Base-by-base conservation (phyloP, 2,888 invertebrate species). In the Theretra japonica region DNA sequence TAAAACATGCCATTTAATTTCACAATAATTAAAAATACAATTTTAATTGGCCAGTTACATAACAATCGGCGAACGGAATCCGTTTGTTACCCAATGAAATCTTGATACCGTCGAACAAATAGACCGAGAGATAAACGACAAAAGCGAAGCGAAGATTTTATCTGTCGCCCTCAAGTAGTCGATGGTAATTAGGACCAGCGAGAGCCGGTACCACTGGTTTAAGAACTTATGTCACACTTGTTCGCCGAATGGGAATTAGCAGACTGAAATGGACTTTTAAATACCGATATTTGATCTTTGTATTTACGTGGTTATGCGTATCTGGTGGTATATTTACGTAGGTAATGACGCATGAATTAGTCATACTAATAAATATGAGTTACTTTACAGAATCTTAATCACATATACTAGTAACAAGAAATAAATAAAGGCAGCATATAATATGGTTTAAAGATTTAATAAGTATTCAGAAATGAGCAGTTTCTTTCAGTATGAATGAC, bases 41-140 rank as follows among this genome's bases (percentile, higher is more conserved):
- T 68, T 58, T 72, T 77, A 78, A 78, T 77, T 78, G 74, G 74
- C 70, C 30, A 81, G 80, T 85, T 82, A 83, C 82, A 83, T 84
- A 82, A 83, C 80, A 82, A 82, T 81, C 79, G 11, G 48, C 48
- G 81, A 85, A 85, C 82, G 82, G 82, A 83, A 85, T 85, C 82
- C 80, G 75, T 83, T 86, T 79, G 79, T 83, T 87, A 85, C 83
- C 84, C 85, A 90, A 90, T 82, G 75, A 77, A 80, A 91, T 91
- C 89, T 85, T 82, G 90, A 90, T 90, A 87, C 75, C 73, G 69
- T 79, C 77, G 85, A 89, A 87, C 89, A 90, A 90, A 90, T 88
- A 90, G 87, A 87, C 84, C 83, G 83, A 84, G 77, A 84, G 82
- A 88, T 86, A 88, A 87, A 87, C 82, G 84, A 85, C 85, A 86